These are phyloP conservation scores for Oxyteleia sp. DNA, from an alignment of 2,888 invertebrate species.

Conservation along the genomic window DNA sequence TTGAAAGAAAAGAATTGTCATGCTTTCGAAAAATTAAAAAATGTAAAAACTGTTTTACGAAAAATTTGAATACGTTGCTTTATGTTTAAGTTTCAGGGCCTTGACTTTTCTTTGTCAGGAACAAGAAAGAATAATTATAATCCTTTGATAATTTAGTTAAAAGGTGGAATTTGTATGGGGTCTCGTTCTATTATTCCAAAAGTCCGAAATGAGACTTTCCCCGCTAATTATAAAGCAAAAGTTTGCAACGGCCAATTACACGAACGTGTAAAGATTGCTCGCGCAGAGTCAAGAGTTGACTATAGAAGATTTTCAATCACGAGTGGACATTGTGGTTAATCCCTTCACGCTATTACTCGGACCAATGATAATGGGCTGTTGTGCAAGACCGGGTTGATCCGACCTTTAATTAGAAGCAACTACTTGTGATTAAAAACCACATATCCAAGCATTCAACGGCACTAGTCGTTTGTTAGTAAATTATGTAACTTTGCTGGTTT, in stretches of 20 bases:
- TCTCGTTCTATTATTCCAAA: conserved; percentile 2
- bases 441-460: conserved; percentile 46
- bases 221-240: conserved; percentile 54
- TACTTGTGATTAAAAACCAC: conserved; percentile 71
- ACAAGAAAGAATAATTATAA: neutral
- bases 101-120: neutral
- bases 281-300: conserved; percentile 43
- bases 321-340: conserved; percentile 62
- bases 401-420: conserved; percentile 69
- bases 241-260: conserved; percentile 59
- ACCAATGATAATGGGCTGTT: conserved; percentile 68
- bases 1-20: no score
- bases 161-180: neutral
- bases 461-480: conserved; percentile 18
- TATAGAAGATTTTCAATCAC: conserved; percentile 67
- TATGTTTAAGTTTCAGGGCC: no score
- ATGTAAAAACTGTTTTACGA: no score
- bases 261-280: conserved; percentile 47
- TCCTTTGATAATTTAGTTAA: neutral
- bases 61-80: no score
- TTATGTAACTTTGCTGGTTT: conserved; percentile 24
- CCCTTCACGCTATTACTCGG: conserved; percentile 52
- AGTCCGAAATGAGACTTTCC: conserved; percentile 14
- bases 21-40: no score
- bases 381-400: conserved; percentile 65